Evolutionary conservation across 2,113 vertebrate species (phyloP).

Genomic region (Bubalus kerabau): DNA sequence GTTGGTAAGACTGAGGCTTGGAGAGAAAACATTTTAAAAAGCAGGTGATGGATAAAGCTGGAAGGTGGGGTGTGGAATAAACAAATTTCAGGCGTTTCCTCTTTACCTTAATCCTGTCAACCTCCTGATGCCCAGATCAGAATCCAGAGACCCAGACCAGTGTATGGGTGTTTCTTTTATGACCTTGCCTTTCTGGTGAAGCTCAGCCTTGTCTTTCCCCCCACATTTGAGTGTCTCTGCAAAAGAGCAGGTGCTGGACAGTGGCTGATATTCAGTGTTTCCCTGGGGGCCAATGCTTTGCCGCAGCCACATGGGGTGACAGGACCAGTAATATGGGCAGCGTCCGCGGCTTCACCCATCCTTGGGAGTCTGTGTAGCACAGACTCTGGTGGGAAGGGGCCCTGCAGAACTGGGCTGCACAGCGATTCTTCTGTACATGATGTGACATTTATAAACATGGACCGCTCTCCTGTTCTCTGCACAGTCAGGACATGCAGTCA

Average conservation of each 20-base stretch:
- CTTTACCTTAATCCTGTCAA: too few relatives aligned
- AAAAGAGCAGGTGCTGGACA: not conserved
- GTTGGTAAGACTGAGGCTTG: not conserved
- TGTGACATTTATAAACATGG: fast-evolving
- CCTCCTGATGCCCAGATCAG: not conserved
- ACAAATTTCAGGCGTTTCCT: not conserved
- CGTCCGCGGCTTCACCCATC: too few relatives aligned
- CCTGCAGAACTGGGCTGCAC: not conserved
- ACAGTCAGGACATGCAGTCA: fast-evolving
- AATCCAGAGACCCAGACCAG: not conserved
- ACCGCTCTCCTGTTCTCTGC: not conserved
- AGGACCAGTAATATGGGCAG: too few relatives aligned
- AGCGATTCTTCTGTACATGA: not conserved
- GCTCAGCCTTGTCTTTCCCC: too few relatives aligned
- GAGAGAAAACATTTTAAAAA: not conserved
- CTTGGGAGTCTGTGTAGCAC: not conserved
- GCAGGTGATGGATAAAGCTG: fast-evolving
- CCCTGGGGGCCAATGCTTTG: not conserved
- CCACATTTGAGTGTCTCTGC: fast-evolving
- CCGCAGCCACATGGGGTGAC: fast-evolving
- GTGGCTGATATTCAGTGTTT: not conserved
- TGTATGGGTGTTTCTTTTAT: not conserved
- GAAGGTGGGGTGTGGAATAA: not conserved
- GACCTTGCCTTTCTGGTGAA: not conserved
- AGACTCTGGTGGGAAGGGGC: not conserved